A percentile compares a stretch with the other conserved stretches of the same genome.
Evolutionary conservation across 2,113 vertebrate genomes (phyloP).

Genomic region (Sporophila hypoxantha): DNA sequence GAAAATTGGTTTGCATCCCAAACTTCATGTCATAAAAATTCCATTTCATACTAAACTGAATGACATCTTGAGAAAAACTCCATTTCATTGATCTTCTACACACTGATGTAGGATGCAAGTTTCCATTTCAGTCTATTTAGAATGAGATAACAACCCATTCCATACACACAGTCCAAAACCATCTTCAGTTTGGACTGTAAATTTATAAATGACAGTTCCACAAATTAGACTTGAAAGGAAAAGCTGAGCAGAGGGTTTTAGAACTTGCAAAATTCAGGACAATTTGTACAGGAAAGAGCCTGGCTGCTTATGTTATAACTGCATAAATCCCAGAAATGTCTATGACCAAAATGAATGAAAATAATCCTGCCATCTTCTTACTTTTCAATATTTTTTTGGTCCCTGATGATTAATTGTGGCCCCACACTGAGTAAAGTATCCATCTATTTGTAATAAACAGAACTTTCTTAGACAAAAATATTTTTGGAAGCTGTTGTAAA

Average conservation of each 20-base stretch:
- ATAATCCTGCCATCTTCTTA: neutral
- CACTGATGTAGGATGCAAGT: neutral
- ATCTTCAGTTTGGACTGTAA: slow-evolving; percentile 1
- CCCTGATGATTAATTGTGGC: neutral
- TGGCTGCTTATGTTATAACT: neutral
- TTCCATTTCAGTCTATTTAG: slow-evolving; percentile 22
- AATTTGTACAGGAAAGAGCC: slow-evolving; percentile 17
- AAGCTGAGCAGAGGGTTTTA: slow-evolving; percentile 12
- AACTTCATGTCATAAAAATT: slow-evolving; percentile 1
- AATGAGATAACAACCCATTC: neutral
- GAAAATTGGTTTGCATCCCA: neutral
- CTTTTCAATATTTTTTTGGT: neutral
- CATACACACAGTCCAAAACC: neutral
- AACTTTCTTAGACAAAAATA: neutral
- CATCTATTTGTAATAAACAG: neutral
- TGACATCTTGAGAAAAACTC: neutral
- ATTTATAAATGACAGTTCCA: slow-evolving; percentile 37
- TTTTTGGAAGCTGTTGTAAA: neutral
- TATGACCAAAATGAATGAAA: slow-evolving; percentile 15
- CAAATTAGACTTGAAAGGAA: slow-evolving; percentile 36
- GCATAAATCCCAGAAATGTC: neutral
- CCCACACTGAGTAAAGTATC: neutral
- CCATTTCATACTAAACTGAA: slow-evolving; percentile 18
- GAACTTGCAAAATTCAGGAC: slow-evolving; percentile 16
- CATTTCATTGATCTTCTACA: neutral